A percentile compares a stretch with the other conserved stretches of the same genome.
These are phyloP conservation scores for Neostethus bicornis DNA, from an alignment of 2,797 vertebrate species.

Conservation along the genomic window DNA sequence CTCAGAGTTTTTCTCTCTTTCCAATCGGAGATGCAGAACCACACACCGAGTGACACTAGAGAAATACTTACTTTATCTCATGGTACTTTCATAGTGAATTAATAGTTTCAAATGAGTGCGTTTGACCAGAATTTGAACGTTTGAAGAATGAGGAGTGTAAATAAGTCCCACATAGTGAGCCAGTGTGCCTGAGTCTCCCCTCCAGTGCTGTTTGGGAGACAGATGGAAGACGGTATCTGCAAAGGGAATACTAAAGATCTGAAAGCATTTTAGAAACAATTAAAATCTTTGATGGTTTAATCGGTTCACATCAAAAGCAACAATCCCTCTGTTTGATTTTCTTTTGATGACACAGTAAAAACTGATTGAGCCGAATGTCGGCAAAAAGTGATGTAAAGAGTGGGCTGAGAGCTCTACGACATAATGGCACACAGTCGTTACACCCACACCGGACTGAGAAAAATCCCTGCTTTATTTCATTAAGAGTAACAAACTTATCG, in stretches of 20 bases:
- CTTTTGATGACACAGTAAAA: slow-evolving; percentile 75
- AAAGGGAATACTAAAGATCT: slow-evolving; percentile 78
- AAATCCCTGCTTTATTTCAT: slow-evolving; percentile 1
- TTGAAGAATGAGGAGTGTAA: slow-evolving; percentile 34
- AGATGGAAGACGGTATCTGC: slow-evolving; percentile 71
- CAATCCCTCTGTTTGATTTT: slow-evolving; percentile 77
- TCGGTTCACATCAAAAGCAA: slow-evolving; percentile 80
- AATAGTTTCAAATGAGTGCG: slow-evolving; percentile 19
- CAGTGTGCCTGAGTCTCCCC: slow-evolving; percentile 22
- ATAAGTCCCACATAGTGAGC: slow-evolving; percentile 15
- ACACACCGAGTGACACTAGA: no score
- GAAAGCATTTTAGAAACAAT: slow-evolving; percentile 81
- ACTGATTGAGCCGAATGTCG: slow-evolving; percentile 55
- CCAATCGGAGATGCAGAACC: no score
- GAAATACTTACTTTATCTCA: no score
- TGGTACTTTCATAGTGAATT: no score
- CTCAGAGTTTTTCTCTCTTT: no score
- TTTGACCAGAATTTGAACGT: slow-evolving; percentile 31
- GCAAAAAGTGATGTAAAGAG: slow-evolving; percentile 48
- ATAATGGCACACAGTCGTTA: neutral
- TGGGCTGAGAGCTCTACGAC: slow-evolving; percentile 17
- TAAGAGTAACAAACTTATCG: no score
- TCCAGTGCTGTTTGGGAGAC: slow-evolving; percentile 60
- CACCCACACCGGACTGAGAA: neutral
- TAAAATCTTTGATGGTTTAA: slow-evolving; percentile 83